Conservation (phyloP, 1,140 invertebrate species). For the Orius insidiosus region DNA sequence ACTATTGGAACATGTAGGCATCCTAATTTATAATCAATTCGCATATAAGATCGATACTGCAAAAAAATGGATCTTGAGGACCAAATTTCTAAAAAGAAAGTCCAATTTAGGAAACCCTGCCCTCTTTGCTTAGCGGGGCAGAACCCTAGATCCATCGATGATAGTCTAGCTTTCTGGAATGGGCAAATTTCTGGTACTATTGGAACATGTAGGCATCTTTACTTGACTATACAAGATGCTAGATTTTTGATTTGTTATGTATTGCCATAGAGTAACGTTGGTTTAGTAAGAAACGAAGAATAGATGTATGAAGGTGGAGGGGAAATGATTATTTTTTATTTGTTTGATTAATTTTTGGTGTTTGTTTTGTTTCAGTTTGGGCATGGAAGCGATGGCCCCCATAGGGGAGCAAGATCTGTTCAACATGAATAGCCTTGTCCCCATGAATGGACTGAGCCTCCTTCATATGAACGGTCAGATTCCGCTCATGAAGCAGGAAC, state of each 20-base stretch:
- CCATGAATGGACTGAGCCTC: constrained; percentile 16
- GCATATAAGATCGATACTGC: background rate
- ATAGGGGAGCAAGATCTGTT: constrained; percentile 21
- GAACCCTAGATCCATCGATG: too few species aligned
- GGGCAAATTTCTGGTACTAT: background rate
- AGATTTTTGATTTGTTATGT: background rate
- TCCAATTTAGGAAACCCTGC: too few species aligned
- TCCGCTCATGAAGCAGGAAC: constrained; percentile 14
- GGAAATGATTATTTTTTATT: background rate
- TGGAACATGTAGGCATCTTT: background rate
- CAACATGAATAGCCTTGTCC: constrained; percentile 19
- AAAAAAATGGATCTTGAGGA: background rate
- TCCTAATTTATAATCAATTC: too few species aligned
- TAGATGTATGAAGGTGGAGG: background rate
- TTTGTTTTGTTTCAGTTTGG: constrained; percentile 20
- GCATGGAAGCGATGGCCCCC: constrained; percentile 21
- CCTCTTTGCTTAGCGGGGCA: too few species aligned
- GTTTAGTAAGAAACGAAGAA: background rate
- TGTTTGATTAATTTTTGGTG: background rate
- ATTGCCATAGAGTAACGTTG: background rate
- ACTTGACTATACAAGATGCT: background rate
- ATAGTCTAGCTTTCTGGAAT: too few species aligned
- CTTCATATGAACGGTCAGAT: constrained; percentile 19
- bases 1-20: too few species aligned
- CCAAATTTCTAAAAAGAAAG: too few species aligned